A percentile compares a stretch with the other conserved stretches of the same genome.
phyloP scores from a whole-genome alignment of 2,113 vertebrate species.

The Fulica atra region DNA sequence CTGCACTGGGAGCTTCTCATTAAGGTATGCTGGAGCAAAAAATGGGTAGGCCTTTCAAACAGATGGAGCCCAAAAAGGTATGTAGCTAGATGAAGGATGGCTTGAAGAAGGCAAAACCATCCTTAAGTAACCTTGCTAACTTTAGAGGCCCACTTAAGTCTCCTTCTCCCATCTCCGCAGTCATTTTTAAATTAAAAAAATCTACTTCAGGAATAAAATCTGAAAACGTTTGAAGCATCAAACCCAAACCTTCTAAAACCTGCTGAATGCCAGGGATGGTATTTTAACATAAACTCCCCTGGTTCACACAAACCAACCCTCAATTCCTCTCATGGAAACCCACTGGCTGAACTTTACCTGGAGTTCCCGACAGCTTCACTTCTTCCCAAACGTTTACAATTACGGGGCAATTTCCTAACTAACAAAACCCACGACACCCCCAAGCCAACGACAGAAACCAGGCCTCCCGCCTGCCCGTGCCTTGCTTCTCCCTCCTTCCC shows the following conservation, averaged over 20 bases:
- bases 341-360: not conserved
- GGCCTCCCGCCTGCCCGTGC: too few relatives aligned
- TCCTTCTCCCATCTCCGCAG: accelerated
- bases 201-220: not conserved
- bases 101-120: not conserved
- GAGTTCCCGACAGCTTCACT: not conserved
- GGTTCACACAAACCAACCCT: not conserved
- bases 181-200: not conserved
- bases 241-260: not conserved
- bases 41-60: not conserved
- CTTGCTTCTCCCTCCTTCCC: too few relatives aligned
- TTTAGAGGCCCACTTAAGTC: not conserved
- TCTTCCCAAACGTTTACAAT: not conserved
- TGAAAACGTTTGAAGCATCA: not conserved
- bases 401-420: not conserved
- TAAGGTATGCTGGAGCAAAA: not conserved
- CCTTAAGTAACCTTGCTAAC: accelerated
- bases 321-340: not conserved
- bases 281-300: not conserved
- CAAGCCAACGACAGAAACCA: too few relatives aligned
- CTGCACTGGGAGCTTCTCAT: not conserved
- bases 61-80: accelerated
- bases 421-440: too few relatives aligned
- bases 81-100: not conserved
- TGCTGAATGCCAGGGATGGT: accelerated